Evolutionary conservation across 2,888 invertebrate species (phyloP), one percentile per base, ranked within the genome.

Genomic region (Chloroclystis v-ata): DNA sequence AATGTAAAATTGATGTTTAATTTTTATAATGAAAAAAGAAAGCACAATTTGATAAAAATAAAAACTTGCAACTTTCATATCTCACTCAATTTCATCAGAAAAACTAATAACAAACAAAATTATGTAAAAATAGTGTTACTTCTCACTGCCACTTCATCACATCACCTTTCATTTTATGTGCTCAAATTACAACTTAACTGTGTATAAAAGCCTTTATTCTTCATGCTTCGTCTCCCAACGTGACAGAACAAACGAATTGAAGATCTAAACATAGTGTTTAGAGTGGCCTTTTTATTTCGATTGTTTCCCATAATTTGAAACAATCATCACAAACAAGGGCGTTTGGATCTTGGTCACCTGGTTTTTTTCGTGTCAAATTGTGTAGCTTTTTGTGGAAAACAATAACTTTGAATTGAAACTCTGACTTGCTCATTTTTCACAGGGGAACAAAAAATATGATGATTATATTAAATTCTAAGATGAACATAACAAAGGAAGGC

Each of bases 161-260:
- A 4, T 40, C 32, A 35, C 35, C 32, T 33, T 33, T 35, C 35
- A 8, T 33, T 45, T 29, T 35, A 58, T 38, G 45, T 52, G 45
- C 32, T 40, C 41, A 50, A 45, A 51, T 40, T 53, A 51, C 42
- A 14, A 26, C 38, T 20, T 20, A 11, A 25, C 25, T 25, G 42
- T 42, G 43, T 42, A 42, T 28, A 35, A 35, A 42, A 35, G 32
- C 26, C 35, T 43, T 35, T 43, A 35, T 20, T 43, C 20, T 43
- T 43, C 43, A 43, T 43, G 43, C 29, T 37, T 40, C 41, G 38
- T 40, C 25, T 49, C 20, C 16, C 28, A 29, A 61, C 67, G 63
- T 68, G 74, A 75, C 72, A 68, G 69, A 67, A 72, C 72, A 68
- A 68, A 63, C 59, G 60, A 67, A 66, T 64, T 50, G 54, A 64